These are phyloP conservation scores for Potorous gilbertii DNA, from an alignment of 2,797 vertebrate species.

Conservation along the genomic window DNA sequence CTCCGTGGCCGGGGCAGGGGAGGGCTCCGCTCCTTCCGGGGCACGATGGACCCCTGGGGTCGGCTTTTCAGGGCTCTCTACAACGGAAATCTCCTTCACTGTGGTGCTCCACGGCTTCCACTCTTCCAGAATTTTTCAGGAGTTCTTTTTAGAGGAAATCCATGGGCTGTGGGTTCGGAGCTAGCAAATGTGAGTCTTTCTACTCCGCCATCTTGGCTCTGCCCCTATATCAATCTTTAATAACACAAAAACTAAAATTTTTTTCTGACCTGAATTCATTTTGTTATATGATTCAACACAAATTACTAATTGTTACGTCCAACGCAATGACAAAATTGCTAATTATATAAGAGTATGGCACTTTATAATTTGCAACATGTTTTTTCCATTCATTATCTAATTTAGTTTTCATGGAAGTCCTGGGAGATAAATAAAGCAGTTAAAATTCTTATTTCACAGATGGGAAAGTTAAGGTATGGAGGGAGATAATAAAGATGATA, in stretches of 20 bases:
- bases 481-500: neutral
- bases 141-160: no score
- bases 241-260: neutral
- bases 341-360: neutral
- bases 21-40: no score
- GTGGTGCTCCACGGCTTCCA: no score
- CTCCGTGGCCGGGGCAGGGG: no score
- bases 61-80: no score
- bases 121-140: no score
- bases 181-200: no score
- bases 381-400: neutral
- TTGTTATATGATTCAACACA: neutral
- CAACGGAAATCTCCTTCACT: no score
- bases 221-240: no score
- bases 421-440: neutral
- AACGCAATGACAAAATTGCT: neutral
- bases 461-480: neutral
- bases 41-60: no score
- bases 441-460: neutral
- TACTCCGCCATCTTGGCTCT: no score
- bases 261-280: neutral
- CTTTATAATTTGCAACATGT: neutral
- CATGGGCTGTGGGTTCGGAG: no score
- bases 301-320: neutral
- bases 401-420: neutral